Base-by-base conservation (phyloP, 2,888 invertebrate genomes). In the Choristoneura rosaceana region DNA sequence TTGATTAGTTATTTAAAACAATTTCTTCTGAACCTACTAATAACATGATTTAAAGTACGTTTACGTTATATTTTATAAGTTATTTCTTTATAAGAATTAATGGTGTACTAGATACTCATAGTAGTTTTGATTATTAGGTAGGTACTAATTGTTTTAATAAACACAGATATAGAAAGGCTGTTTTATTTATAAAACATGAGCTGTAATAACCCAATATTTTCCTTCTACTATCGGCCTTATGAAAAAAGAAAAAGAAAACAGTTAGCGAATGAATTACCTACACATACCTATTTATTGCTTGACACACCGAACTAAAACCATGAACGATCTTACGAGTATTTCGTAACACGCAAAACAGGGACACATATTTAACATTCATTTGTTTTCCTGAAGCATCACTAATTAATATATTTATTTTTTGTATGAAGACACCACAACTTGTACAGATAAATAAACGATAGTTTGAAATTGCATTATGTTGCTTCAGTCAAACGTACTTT, bases 131-230 rank as follows among this genome's bases (percentile, higher is more conserved):
- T 9, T 55, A 55, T 9, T 55, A 55, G 10, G 12, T 4, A 8
- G 15, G 15, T 50, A 17, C 12, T 61, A 61, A 61, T 43, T 38
- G 61, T 61, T 61, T 61, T 61, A 61, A 61, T 61, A 61, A 61
- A 61, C 17, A 61, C 8, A 17, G n/a, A 61, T 61, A 34, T 7
- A 61, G 38, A 41, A 61, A 14, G 14, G 14, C 17, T 43, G 17
- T 61, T 61, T 61, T 61, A 61, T 55, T 55, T 12, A 10, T 12
- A 25, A 55, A 55, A 55, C 10, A 55, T 7, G 10, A 17, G 52
- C 2, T 8, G 10, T 15, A n/a, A n/a, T 47, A n/a, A n/a, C n/a
- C 5, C 3, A 5, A 47, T 47, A 15, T 47, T 55, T 25, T 10
- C 12, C 25, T 25, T 55, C 12, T 25, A 15, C 12, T 52, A 17